Conservation (phyloP, 1,140 invertebrate species). For the Drosophila leontia region DNA sequence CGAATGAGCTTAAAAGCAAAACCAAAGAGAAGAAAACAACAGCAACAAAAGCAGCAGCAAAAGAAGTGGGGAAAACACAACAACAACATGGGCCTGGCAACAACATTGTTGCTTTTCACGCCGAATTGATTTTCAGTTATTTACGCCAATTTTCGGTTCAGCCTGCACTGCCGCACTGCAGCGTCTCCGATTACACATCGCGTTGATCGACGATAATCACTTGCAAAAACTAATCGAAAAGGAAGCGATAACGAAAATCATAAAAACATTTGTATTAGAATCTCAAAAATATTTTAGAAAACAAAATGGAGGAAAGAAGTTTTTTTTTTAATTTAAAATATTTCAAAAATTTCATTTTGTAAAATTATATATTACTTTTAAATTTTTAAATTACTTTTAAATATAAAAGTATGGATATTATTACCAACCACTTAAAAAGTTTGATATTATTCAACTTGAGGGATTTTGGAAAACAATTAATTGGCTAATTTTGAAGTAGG, state of each 20-base stretch:
- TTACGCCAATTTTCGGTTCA: constrained; percentile 67
- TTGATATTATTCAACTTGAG: neutral
- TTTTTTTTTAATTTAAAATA: neutral
- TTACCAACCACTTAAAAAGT: neutral
- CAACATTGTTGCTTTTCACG: constrained; percentile 63
- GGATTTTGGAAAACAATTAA: neutral
- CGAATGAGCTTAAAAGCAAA: constrained; percentile 72
- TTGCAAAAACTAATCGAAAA: neutral
- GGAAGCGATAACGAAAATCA: neutral
- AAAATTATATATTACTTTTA: neutral
- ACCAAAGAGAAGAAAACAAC: constrained; percentile 13
- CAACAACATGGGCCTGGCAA: constrained; percentile 5
- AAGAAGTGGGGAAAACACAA: constrained; percentile 18
- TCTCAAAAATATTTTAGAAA: neutral
- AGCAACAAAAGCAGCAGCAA: neutral
- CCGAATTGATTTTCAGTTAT: constrained; percentile 81
- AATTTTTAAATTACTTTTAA: neutral
- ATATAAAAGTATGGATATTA: neutral
- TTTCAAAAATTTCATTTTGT: neutral
- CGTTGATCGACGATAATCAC: constrained; percentile 14
- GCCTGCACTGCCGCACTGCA: constrained; percentile 38
- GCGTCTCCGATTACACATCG: constrained; percentile 45
- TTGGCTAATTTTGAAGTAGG: too few species aligned
- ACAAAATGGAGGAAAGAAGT: neutral
- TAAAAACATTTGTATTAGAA: neutral